Base-by-base conservation (phyloP, 2,797 vertebrate species). In the Dryobates pubescens region DNA sequence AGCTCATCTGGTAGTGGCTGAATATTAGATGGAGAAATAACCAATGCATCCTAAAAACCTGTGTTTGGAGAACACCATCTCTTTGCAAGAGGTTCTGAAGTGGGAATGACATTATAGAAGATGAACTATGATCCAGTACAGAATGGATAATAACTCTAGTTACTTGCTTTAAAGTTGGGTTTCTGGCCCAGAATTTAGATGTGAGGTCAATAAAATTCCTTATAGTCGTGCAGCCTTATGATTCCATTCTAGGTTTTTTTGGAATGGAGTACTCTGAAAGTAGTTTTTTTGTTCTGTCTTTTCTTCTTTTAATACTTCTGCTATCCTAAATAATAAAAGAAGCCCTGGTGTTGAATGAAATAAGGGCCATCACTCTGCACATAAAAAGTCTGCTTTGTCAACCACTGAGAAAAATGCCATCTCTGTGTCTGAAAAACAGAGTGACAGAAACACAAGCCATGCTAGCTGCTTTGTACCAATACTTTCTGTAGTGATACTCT, bases 191-290 rank as follows among this genome's bases (percentile, higher is more conserved):
- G 8, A 18, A 56, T 41, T 78, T 75, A 45, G 3, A 11, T 22
- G 8, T 0, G 0, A 76, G 14, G 38, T 6, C 3, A n/a, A 3
- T 17, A 51, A 13, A 3, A 0, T 69, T 88, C 65, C 41, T 38
- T 69, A 14, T 56, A 62, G 24, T 29, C 59, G 3, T 7, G 8
- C 6, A 56, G 16, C 2, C 24, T 63, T 38, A 10, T 58, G 7
- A 77, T 79, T 71, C 13, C n/a, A 17, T 51, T 77, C n/a, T n/a
- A n/a, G n/a, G n/a, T n/a, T n/a, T n/a, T n/a, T n/a, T n/a, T n/a
- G n/a, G n/a, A n/a, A n/a, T n/a, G n/a, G 4, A 5, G 7, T 41
- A 49, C 2, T n/a, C 18, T 34, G 16, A 65, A 83, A 74, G 5
- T 5, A 54, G 9, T 13, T 15, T 58, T 77, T 22, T 47, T 36